phyloP scores from a whole-genome alignment of 2,797 vertebrate genomes.

The Merluccius polli region DNA sequence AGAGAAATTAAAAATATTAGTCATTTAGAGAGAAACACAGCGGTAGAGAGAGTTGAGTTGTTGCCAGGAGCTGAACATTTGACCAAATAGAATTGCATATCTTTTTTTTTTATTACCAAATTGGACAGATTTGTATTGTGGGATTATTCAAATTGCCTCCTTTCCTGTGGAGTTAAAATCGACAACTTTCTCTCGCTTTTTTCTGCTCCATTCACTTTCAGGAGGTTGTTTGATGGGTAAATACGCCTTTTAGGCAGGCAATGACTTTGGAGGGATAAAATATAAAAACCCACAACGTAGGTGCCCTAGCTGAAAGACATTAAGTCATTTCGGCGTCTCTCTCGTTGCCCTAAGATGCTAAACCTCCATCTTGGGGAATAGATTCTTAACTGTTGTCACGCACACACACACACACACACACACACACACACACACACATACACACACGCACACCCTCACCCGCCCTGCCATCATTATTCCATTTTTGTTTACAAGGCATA shows the following conservation, averaged over 20 bases:
- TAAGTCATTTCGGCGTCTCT: background rate
- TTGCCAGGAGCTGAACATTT: constrained; percentile 20
- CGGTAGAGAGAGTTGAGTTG: background rate
- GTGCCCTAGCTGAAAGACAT: background rate
- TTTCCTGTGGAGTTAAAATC: constrained; percentile 24
- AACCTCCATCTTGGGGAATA: constrained; percentile 10
- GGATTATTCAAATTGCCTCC: constrained; percentile 33
- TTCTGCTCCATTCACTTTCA: background rate
- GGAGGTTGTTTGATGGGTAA: constrained; percentile 1
- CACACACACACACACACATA: too few species aligned
- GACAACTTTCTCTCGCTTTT: constrained; percentile 11
- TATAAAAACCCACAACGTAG: background rate
- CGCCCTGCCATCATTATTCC: constrained; percentile 43
- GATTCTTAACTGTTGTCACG: too few species aligned
- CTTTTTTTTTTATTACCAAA: constrained; percentile 20
- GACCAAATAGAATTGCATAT: constrained; percentile 39
- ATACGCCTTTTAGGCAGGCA: constrained; percentile 12
- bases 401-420: too few species aligned
- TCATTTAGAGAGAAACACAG: constrained; percentile 32
- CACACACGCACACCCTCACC: too few species aligned
- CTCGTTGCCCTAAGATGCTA: background rate
- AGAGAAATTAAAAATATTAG: constrained; percentile 30
- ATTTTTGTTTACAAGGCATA: constrained; percentile 59
- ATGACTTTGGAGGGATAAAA: constrained; percentile 7
- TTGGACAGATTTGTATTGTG: constrained; percentile 37